Base-by-base conservation (phyloP, 2,797 vertebrate species). In the Euthynnus affinis region DNA sequence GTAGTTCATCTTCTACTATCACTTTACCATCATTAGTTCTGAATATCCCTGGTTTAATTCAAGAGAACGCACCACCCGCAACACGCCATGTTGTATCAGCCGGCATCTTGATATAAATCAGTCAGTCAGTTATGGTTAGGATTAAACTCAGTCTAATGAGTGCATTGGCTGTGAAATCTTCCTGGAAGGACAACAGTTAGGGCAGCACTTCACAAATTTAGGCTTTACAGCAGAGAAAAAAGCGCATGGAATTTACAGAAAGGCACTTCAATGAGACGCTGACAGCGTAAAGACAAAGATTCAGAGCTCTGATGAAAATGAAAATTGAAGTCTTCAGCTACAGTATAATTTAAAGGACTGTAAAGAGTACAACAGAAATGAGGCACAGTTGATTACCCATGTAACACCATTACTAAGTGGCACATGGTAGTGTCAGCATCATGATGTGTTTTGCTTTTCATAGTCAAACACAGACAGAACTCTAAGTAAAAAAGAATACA, bases 151-250 rank as follows among this genome's bases (percentile, higher is more conserved):
- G 37, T 77, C 80, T 87, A 86, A 89, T 85, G 85, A 86, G 82
- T 78, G 76, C 15, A n/a, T 78, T 83, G 71, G 81, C 81, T 78
- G 57, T 46, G 61, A 76, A 78, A 74, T 85, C 55, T 57, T 80
- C 42, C 67, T 74, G 70, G 63, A 87, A 84, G 80, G 75, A 84
- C 87, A 86, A 79, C 67, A 80, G 76, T 83, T 70, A 71, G 58
- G 73, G 72, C 53, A 78, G 66, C 57, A 46, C 87, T 87, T 86
- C 82, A 81, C 59, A 82, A 85, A 87, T 82, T 61, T 69, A 57
- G 64, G 68, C 81, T 84, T 85, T 85, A 78, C 51, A 67, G 70
- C 55, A 17, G 60, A 74, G 74, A 87, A 84, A 81, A 83, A 76
- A 34, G 42, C 71, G 46, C 61, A 74, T 22, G 6, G 27, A 83